Base-by-base conservation (phyloP, 1,140 invertebrate species). In the Ceratosolen solmsi region DNA sequence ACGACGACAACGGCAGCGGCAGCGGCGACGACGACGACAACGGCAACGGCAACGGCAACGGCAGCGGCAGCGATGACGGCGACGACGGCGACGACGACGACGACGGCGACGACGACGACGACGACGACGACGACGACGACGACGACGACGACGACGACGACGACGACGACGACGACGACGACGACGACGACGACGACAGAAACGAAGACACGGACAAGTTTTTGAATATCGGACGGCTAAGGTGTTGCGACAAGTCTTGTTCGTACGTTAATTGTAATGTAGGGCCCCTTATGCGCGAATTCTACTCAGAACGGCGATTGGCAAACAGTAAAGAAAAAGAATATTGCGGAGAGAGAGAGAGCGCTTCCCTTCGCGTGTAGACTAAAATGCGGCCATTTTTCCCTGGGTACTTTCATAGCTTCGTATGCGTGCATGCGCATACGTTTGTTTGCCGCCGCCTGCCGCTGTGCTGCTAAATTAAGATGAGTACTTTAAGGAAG, bases 321-420 rank as follows among this genome's bases (percentile, higher is more conserved):
- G 88, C 89, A 90, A 90, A 91, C 90, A 91, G 86, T 87, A 89
- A 90, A 91, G 89, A 91, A 90, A 89, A 90, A 82, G 84, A 86
- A 25, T 20, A 63, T 25, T 33, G 11, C 7, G 30, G 65, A 71
- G 56, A 79, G 77, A 79, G 76, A 60, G 46, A 46, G 70, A 46
- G 56, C 79, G 80, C 79, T 82, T 83, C 63, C 60, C 73, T 83
- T 84, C 82, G 70, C 80, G 72, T 88, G 87, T 85, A 87, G 87
- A 90, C 88, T 90, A 90, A 91, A 90, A 89, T 89, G 89, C 90
- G 89, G 89, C 90, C 90, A 91, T 91, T 90, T 91, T 91, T 81
- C 79, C 79, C 60, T 81, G 71, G 27, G 17, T 72, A n/a, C 5
- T 11, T 30, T 58, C 4, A 27, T 33, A 63, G 30, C 13, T 33